phyloP scores from a whole-genome alignment of 2,888 invertebrate genomes.

The Pristionchus japonicus region DNA sequence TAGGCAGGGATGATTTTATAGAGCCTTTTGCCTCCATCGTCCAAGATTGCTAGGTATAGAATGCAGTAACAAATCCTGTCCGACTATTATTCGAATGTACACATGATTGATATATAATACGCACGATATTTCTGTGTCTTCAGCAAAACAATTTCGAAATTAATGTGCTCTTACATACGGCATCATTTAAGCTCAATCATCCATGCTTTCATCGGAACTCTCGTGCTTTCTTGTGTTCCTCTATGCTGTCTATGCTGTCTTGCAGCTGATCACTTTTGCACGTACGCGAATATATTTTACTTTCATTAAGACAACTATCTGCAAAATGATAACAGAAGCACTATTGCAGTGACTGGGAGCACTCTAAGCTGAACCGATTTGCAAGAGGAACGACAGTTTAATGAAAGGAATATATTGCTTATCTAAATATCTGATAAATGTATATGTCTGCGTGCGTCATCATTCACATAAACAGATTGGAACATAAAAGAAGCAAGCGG shows the following conservation, averaged over 20 bases:
- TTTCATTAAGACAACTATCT: not conserved
- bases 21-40: too few species aligned
- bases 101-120: too few species aligned
- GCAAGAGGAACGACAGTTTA: not conserved
- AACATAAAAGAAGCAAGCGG: not conserved
- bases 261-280: slow-evolving; percentile 26
- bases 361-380: not conserved
- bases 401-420: not conserved
- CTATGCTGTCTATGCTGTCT: slow-evolving; percentile 24
- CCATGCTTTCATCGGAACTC: slow-evolving; percentile 38
- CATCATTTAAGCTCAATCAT: slow-evolving; percentile 4
- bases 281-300: not conserved
- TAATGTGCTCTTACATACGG: too few species aligned
- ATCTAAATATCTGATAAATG: slow-evolving; percentile 15
- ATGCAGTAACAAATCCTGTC: too few species aligned
- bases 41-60: too few species aligned
- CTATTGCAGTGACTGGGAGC: not conserved
- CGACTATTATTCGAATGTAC: too few species aligned
- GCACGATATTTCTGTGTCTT: too few species aligned
- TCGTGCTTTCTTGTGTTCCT: slow-evolving; percentile 33
- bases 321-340: not conserved
- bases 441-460: not conserved
- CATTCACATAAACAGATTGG: not conserved
- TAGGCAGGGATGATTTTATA: too few species aligned
- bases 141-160: not conserved